Evolutionary conservation across 1,140 invertebrate genomes (phyloP), one percentile per base, ranked within the genome.

Genomic region (Meteorus sp.): DNA sequence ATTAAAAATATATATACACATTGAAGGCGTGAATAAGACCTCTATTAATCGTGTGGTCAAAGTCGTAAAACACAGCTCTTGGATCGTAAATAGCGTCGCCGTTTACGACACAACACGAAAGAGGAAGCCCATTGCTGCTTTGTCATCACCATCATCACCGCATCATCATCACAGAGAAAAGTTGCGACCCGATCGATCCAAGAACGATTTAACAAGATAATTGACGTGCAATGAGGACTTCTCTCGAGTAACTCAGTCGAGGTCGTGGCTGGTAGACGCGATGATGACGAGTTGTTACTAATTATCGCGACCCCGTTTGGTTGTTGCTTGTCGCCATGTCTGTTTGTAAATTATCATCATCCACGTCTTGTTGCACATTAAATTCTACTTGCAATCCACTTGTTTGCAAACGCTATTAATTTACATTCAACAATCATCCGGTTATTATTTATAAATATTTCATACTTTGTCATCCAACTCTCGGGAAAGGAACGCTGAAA

Each of bases 161-260:
- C 29, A 15, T 7, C 35, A 3, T 13, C 8, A 4, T 7, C 35
- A 15, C 35, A 15, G 3, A 7, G 15, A 4, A 39, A 4, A 3
- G 8, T n/a, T 11, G n/a, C n/a, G n/a, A 39, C 35, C 8, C 8
- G 35, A 39, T 39, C 35, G 35, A 39, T 39, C 13, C 35, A 39
- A 13, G 13, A 39, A 39, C 35, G 35, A 39, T 39, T 39, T 39
- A 39, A 39, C 35, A 39, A 13, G 35, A 39, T 39, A 39, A 39
- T 39, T 39, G 35, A 13, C 35, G 35, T 39, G 35, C 35, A 39
- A 39, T 39, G 11, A 39, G 35, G 35, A 39, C 35, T 39, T n/a
- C 35, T 4, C 35, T 4, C 4, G 27, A n/a, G 35, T 39, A 39
- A n/a, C 8, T 4, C 35, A 39, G 35, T 13, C 35, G 35, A 39